Base-by-base conservation (phyloP, 1,140 invertebrate species). In the Solen grandis region DNA sequence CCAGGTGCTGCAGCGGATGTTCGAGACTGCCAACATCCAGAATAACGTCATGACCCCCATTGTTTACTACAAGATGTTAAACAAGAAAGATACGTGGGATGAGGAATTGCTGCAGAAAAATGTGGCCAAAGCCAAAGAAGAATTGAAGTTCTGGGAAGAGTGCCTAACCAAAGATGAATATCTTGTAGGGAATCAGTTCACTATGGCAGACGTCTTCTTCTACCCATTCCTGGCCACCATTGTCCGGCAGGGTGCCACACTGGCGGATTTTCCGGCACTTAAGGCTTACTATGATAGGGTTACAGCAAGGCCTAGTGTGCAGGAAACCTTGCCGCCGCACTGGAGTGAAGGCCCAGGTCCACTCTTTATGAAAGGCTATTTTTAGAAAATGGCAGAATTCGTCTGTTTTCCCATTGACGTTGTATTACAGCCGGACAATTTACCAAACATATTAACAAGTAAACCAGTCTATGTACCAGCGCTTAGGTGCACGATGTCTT, bases 241-340 rank as follows among this genome's bases (percentile, higher is more conserved):
- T 91, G 84, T 88, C 88, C 14, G 93, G 93, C 80, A 78, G 55
- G 33, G 93, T 92, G 35, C 94, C 92, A 92, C 94, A 93, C 82
- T 86, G 89, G 16, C 92, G 91, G 63, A 57, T 22, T 82, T 63
- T 41, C 75, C 80, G 19, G 25, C 14, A 19, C 33, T 86, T 8
- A 22, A 54, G 29, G 65, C 31, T 3, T 86, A 82, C 54, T 84
- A 83, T 59, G 60, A 86, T n/a, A 63, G 27, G 8, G 29, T 86
- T 14, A 55, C 5, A 8, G 31, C 72, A 14, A 41, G 81, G 10
- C 68, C 75, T 19, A 70, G 59, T 14, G 72, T 84, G 13, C 35
- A 80, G 31, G 54, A 46, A 14, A 77, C 85, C 14, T 82, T 70
- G 80, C 85, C 85, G 10, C 85, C 85, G 38, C 85, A 86, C 55